Evolutionary conservation across 35 echinoderm and acorn worm genomes (phyloP), one percentile per base, ranked within the genome.

Genomic region (Apostichopus parvimensis): DNA sequence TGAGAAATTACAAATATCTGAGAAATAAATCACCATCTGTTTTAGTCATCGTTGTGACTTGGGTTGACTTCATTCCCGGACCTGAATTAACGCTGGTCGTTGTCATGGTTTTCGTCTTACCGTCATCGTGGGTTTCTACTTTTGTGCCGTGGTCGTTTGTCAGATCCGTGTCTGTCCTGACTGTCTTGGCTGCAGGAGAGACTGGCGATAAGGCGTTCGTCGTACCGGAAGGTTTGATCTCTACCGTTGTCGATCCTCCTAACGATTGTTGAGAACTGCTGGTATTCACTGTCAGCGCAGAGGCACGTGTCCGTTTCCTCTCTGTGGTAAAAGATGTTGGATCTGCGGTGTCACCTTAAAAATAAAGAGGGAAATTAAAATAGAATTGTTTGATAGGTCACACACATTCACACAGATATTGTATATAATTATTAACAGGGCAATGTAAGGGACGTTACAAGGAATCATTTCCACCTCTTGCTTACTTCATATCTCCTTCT

Each of bases 41-140:
- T 88, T 94, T 94, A 61, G 77, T 87, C 59, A 92, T 73, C 4
- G 90, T 94, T 26, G 93, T 94, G 13, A 90, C 88, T 22, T 90
- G 68, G n/a, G 73, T 78, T 14, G 80, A 83, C 55, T 94, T 94
- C 53, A 75, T 25, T 20, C 93, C 93, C 5, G 90, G 87, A 14
- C 90, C 93, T 60, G 91, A 82, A 12, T 65, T 94, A 21, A 94
- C 93, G 14, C 77, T 83, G 20, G 90, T 94, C 18, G 90, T 94
- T 76, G 66, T 94, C 64, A 72, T 91, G 13, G 93, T 92, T 58
- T 82, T 87, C 0, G 89, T 92, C 87, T 90, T 94, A 8, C 93
- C 93, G 53, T 94, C 90, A 53, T 94, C 93, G 58, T 92, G 73
- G 9, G 81, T 81, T 14, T 18, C 77, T 14, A 79, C 77, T 5